A percentile compares a stretch with the other conserved stretches of the same genome.
These are phyloP conservation scores for Coregonus suidteri DNA, from an alignment of 2,797 vertebrate species.

Conservation along the genomic window DNA sequence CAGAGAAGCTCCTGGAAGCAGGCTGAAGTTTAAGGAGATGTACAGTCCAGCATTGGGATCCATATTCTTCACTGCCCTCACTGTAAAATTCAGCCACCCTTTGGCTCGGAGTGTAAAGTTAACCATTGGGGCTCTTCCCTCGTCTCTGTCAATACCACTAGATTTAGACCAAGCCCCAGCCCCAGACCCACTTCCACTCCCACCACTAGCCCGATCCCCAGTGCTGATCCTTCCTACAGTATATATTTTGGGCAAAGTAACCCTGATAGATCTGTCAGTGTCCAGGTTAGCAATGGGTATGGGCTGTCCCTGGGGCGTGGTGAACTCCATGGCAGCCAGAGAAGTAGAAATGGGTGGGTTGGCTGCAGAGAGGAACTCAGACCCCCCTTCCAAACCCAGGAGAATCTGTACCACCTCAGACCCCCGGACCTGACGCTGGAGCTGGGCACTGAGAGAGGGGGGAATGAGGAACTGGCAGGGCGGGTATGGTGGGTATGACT, in stretches of 20 bases:
- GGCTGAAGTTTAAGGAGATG: slow-evolving; percentile 72
- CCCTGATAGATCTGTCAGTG: slow-evolving; percentile 66
- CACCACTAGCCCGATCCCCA: not conserved
- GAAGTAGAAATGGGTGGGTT: slow-evolving; percentile 73
- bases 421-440: slow-evolving; percentile 61
- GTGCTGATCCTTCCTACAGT: not conserved
- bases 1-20: slow-evolving; percentile 58
- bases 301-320: slow-evolving; percentile 65
- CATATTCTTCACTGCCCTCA: slow-evolving; percentile 56
- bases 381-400: slow-evolving; percentile 57
- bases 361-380: slow-evolving; percentile 47
- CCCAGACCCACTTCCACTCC: not conserved
- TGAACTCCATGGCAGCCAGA: slow-evolving; percentile 78
- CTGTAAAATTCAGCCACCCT: slow-evolving; percentile 66
- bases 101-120: slow-evolving; percentile 46
- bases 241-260: slow-evolving; percentile 64
- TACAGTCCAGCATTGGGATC: slow-evolving; percentile 71
- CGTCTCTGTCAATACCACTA: not conserved
- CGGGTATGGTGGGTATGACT: not conserved
- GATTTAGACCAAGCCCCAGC: not conserved
- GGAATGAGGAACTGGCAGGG: slow-evolving; percentile 72
- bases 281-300: slow-evolving; percentile 70
- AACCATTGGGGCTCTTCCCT: not conserved
- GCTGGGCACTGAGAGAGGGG: slow-evolving; percentile 53
- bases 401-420: slow-evolving; percentile 75